These are phyloP conservation scores for Dufourea novaeangliae DNA, from an alignment of 1,140 invertebrate species.

Conservation along the genomic window DNA sequence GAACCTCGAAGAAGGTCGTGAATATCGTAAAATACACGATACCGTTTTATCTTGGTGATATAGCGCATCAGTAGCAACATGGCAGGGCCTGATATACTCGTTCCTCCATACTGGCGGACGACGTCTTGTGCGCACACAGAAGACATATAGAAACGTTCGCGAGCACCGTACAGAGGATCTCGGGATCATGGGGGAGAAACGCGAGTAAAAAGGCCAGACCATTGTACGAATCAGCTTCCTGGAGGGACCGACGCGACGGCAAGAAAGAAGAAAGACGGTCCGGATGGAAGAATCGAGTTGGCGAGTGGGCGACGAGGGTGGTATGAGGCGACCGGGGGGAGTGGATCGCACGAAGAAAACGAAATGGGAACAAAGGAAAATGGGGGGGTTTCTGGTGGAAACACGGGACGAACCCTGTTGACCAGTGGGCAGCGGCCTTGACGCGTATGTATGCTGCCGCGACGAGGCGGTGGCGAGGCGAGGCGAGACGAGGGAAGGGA, in stretches of 20 bases:
- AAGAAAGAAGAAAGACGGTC: conserved; percentile 46
- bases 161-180: conserved; percentile 15
- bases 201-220: conserved; percentile 39
- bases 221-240: conserved; percentile 61
- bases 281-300: conserved; percentile 35
- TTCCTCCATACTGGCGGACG: not conserved
- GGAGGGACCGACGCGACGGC: conserved; percentile 18
- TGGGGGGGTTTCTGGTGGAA: conserved; percentile 30
- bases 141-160: not conserved
- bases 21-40: not conserved
- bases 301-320: not conserved
- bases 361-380: conserved; percentile 44
- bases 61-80: conserved; percentile 3
- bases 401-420: conserved; percentile 34
- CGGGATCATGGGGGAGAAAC: not conserved
- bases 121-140: not conserved
- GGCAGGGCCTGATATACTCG: not conserved
- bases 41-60: not conserved
- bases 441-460: conserved; percentile 28
- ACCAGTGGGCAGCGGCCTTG: conserved; percentile 69
- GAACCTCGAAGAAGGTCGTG: not conserved
- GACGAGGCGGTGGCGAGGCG: conserved; percentile 44
- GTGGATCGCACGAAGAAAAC: conserved; percentile 16
- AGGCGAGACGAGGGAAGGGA: too few relatives aligned
- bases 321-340: conserved; percentile 12